phyloP scores from a whole-genome alignment of 2,113 vertebrate genomes.

The Panthera uncia region DNA sequence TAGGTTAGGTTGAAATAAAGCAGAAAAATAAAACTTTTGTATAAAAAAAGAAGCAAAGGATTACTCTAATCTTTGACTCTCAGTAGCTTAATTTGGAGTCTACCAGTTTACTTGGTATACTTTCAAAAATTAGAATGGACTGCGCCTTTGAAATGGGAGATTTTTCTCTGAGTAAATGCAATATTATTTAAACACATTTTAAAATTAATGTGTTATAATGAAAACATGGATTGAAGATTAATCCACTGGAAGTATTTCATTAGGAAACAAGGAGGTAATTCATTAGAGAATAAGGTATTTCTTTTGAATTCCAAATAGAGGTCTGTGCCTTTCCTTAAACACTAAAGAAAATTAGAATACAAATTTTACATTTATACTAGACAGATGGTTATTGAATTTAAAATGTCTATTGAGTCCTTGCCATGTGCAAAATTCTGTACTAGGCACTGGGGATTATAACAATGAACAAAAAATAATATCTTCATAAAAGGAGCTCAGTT shows the following conservation, averaged over 20 bases:
- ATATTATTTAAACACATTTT: constrained; percentile 36
- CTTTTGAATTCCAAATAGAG: background rate
- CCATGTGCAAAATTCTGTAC: constrained; percentile 23
- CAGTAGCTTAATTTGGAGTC: background rate
- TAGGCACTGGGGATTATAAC: background rate
- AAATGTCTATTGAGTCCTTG: constrained; percentile 4
- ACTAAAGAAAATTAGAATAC: constrained; percentile 36
- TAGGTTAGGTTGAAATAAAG: constrained; percentile 11
- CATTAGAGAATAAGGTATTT: constrained; percentile 30
- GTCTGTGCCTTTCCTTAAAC: background rate
- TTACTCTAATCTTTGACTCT: background rate
- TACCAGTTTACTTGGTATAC: background rate
- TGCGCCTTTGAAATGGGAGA: background rate
- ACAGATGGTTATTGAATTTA: constrained; percentile 52
- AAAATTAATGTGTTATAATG: constrained; percentile 2
- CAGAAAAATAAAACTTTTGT: background rate
- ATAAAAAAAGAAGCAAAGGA: background rate
- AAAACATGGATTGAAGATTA: background rate
- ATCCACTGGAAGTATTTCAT: constrained; percentile 17
- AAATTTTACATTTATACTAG: constrained; percentile 39
- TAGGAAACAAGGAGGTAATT: constrained; percentile 15
- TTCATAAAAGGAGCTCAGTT: constrained; percentile 12
- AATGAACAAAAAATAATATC: constrained; percentile 32
- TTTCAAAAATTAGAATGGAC: background rate
- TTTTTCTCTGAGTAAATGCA: constrained; percentile 19